Conservation (phyloP, 2,888 invertebrate species). For the Noctua janthe region DNA sequence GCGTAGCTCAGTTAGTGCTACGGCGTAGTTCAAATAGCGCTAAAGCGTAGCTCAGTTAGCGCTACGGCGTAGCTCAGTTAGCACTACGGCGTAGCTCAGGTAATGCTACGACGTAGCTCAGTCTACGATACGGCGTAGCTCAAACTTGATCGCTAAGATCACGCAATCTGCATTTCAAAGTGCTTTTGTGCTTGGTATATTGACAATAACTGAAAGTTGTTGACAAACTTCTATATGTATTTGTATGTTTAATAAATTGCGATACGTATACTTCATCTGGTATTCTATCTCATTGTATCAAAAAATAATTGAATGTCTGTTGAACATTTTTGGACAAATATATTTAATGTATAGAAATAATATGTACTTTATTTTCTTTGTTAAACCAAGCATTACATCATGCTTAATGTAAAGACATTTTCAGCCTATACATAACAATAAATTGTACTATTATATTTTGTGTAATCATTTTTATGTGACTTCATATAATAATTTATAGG, state of each 20-base stretch:
- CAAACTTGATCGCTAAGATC: no score
- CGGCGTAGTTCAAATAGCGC: no score
- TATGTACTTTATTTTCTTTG: conserved; percentile 35
- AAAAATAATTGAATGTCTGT: neutral
- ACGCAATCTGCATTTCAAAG: neutral
- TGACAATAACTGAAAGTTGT: no score
- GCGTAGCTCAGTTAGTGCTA: neutral
- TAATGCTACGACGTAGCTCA: neutral
- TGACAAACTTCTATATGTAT: neutral
- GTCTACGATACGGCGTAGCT: no score
- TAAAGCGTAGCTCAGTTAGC: neutral
- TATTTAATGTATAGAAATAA: neutral
- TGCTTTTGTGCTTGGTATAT: neutral
- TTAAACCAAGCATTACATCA: conserved; percentile 10
- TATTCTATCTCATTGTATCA: neutral
- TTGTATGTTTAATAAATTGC: neutral
- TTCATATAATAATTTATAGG: conserved; percentile 11
- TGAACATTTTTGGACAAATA: neutral
- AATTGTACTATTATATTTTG: neutral
- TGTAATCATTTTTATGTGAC: conserved; percentile 12
- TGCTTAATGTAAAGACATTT: conserved; percentile 33
- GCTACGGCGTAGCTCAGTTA: neutral
- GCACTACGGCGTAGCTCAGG: no score
- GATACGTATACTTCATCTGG: neutral
- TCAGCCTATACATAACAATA: conserved; percentile 1